These are phyloP conservation scores for Anolis sagrei DNA, from an alignment of 2,113 vertebrate genomes.

Conservation along the genomic window DNA sequence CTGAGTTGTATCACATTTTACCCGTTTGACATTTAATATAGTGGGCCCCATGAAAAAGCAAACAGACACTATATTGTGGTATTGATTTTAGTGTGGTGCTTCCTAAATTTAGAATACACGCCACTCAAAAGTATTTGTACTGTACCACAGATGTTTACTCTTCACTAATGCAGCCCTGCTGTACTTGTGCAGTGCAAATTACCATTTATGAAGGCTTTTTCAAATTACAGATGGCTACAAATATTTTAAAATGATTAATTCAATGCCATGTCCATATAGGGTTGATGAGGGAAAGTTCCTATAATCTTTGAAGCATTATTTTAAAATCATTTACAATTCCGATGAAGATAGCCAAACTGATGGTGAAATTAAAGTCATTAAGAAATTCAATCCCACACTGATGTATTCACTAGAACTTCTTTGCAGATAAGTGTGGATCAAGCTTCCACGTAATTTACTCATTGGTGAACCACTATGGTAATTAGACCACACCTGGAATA, in stretches of 20 bases:
- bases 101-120: constrained; percentile 48
- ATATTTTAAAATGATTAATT: constrained; percentile 25
- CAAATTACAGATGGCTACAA: constrained; percentile 13
- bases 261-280: not conserved
- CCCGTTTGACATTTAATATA: constrained; percentile 25
- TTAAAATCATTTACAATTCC: not conserved
- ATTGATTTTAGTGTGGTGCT: constrained; percentile 41
- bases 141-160: constrained; percentile 48
- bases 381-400: not conserved
- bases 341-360: not conserved
- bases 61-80: constrained; percentile 44
- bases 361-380: not conserved
- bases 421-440: not conserved
- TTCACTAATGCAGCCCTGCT: constrained; percentile 35
- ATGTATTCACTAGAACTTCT: not conserved
- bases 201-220: constrained; percentile 29
- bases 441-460: not conserved
- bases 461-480: not conserved
- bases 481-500: too few species aligned
- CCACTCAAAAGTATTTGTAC: constrained; percentile 48
- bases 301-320: not conserved
- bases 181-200: constrained; percentile 24
- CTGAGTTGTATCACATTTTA: constrained; percentile 26
- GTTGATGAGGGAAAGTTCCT: not conserved
- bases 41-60: constrained; percentile 54